These are phyloP conservation scores for Pagetopsis macropterus DNA, from an alignment of 2,797 vertebrate genomes.

Conservation along the genomic window DNA sequence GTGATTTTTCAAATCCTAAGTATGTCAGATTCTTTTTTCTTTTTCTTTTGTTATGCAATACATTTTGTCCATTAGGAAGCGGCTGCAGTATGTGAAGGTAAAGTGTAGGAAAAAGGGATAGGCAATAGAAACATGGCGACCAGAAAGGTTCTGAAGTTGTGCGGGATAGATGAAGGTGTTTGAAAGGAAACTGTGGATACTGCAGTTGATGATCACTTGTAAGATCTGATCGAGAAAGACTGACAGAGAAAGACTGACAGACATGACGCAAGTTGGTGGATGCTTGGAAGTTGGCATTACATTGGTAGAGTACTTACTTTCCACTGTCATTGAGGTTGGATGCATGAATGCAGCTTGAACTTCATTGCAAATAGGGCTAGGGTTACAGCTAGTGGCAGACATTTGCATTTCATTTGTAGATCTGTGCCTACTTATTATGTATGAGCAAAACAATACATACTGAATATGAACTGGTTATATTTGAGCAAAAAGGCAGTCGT, in stretches of 20 bases:
- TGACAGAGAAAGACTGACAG: constrained; percentile 31
- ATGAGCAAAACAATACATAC: constrained; percentile 25
- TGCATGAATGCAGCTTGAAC: constrained; percentile 12
- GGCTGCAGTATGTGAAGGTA: constrained; percentile 40
- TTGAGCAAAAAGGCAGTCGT: constrained; percentile 56
- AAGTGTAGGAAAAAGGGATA: constrained; percentile 36
- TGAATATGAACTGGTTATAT: constrained; percentile 51
- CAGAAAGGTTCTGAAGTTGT: constrained; percentile 29
- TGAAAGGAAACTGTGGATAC: constrained; percentile 33
- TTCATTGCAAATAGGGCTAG: constrained; percentile 12
- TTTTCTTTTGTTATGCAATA: constrained; percentile 31
- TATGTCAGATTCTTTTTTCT: constrained; percentile 42
- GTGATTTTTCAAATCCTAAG: constrained; percentile 40
- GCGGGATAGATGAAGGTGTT: constrained; percentile 36
- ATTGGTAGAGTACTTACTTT: constrained; percentile 20
- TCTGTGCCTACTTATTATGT: constrained; percentile 31
- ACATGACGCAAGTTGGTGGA: constrained; percentile 29
- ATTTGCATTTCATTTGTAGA: constrained; percentile 27
- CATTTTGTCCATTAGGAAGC: constrained; percentile 22
- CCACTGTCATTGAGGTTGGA: neutral
- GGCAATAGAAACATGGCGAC: constrained; percentile 30
- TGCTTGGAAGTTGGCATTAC: constrained; percentile 33
- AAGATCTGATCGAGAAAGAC: constrained; percentile 22
- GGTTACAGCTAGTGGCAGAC: constrained; percentile 23
- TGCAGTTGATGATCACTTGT: constrained; percentile 37